phyloP scores from a whole-genome alignment of 2,113 vertebrate genomes.

The Tenebrosternarchus preto region DNA sequence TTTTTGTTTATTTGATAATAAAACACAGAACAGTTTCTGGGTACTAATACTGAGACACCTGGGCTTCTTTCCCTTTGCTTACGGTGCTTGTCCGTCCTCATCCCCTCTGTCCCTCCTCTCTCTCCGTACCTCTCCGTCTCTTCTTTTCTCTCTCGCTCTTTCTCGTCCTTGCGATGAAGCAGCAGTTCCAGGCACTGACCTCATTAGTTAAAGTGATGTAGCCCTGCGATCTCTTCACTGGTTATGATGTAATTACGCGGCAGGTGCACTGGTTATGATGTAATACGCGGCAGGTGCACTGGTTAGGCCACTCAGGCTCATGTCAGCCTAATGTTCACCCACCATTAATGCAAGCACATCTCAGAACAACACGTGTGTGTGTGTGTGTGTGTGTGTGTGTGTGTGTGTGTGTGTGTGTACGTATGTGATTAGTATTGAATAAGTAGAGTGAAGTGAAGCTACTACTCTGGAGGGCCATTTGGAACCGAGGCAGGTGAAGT shows the following conservation, averaged over 20 bases:
- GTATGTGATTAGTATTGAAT: too few species aligned
- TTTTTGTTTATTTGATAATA: slow-evolving; percentile 6
- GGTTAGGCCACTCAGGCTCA: slow-evolving; percentile 24
- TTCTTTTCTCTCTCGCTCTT: too few species aligned
- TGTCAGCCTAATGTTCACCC: slow-evolving; percentile 9
- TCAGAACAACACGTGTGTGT: too few species aligned
- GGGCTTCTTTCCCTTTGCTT: too few species aligned
- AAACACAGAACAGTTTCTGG: neutral
- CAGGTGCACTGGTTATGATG: too few species aligned
- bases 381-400: too few species aligned
- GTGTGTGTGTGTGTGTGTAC: too few species aligned
- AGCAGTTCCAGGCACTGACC: slow-evolving; percentile 35
- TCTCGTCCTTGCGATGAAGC: neutral
- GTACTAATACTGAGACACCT: too few species aligned
- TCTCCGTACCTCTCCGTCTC: too few species aligned
- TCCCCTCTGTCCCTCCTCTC: too few species aligned
- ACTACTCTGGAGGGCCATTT: neutral
- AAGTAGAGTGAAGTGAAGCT: too few species aligned
- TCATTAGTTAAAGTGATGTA: slow-evolving; percentile 50
- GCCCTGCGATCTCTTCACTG: slow-evolving; percentile 46
- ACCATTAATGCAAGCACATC: neutral
- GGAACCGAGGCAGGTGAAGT: neutral
- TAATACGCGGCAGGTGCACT: slow-evolving; percentile 23
- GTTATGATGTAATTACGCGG: slow-evolving; percentile 40
- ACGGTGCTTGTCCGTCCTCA: too few species aligned